Evolutionary conservation across 2,888 invertebrate genomes (phyloP), one percentile per base, ranked within the genome.

Genomic region (Orthosia cruda): DNA sequence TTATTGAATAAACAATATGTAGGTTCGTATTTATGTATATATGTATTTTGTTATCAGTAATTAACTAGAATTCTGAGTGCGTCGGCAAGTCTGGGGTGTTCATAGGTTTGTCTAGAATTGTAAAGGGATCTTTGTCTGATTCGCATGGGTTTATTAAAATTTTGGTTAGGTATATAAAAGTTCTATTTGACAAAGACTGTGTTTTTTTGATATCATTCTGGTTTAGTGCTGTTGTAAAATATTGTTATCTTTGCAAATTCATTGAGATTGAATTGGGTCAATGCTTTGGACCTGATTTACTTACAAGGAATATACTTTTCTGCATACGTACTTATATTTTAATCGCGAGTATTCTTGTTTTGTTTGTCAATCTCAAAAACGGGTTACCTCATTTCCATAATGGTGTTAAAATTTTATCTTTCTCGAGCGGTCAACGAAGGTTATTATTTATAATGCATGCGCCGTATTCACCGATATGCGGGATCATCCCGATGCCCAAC

Each of bases 381-480:
- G 68, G 82, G 83, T 89, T 84, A 87, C 89, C 87, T 81, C 73
- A 83, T 87, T 87, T 87, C 76, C 71, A 77, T 83, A 83, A 65
- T 74, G 55, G 66, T 73, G 79, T 81, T 82, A 67, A 79, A 71
- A 69, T 81, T 62, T 81, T 84, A 85, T 87, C 84, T 80, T 78
- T 77, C 71, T 71, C 69, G 70, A 65, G 71, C 88, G 83, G 88
- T 87, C 88, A 79, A 67, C 77, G 75, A 80, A 86, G 83, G 86
- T 88, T 76, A 86, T 52, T 77, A 75, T 84, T 69, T 59, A 66
- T 80, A 65, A 77, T 76, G 74, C 71, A 81, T 78, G 69, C 69
- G 74, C 49, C 57, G 71, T 71, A 79, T 77, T 77, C 67, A 74
- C 64, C 54, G 72, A 86, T 84, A 81, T 81, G 70, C 72, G 83